Evolutionary conservation across 2,113 vertebrate species (phyloP), one percentile per base, ranked within the genome.

Genomic region (Zingel zingel): DNA sequence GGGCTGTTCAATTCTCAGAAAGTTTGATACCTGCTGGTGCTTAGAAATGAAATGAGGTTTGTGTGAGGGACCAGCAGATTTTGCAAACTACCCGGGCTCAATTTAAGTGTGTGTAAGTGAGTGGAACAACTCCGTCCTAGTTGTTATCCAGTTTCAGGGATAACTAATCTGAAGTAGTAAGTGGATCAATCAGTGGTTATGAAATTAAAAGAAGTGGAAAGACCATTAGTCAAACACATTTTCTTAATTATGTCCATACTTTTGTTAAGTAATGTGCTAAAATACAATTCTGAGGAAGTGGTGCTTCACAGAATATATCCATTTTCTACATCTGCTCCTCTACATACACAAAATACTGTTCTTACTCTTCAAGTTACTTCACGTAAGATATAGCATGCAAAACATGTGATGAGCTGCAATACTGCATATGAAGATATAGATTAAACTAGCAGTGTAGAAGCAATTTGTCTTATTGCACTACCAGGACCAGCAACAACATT

Each of bases 1-100:
- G 86, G 83, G 79, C 84, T 88, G 89, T 86, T 91, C 92, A 89
- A 91, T 92, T 93, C 78, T 83, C 82, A 74, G 89, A 93, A 91
- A 93, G 90, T 94, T 91, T 91, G 86, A 91, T 87, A 87, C 90
- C 89, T 88, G 86, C 79, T 58, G 65, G 75, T 76, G 87, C 82
- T 90, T 51, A 36, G 82, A 84, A 71, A 89, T 70, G 67, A 88
- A 82, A 92, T 83, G 77, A 88, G 86, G 76, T 83, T 86, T 86
- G 73, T 65, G 72, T 33, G 82, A 85, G 67, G 13, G 19, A 74
- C 74, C 14, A 39, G 74, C 56, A 63, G 50, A 70, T 83, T 87
- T 83, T 69, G 51, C 43, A 63, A 89, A 84, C 77, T 54, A 57
- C 54, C 33, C 33, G 21, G 65, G 45, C 50, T 56, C 57, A 58